Evolutionary conservation across 2,797 vertebrate genomes (phyloP), one percentile per base, ranked within the genome.

Genomic region (Chloroceryle inda): DNA sequence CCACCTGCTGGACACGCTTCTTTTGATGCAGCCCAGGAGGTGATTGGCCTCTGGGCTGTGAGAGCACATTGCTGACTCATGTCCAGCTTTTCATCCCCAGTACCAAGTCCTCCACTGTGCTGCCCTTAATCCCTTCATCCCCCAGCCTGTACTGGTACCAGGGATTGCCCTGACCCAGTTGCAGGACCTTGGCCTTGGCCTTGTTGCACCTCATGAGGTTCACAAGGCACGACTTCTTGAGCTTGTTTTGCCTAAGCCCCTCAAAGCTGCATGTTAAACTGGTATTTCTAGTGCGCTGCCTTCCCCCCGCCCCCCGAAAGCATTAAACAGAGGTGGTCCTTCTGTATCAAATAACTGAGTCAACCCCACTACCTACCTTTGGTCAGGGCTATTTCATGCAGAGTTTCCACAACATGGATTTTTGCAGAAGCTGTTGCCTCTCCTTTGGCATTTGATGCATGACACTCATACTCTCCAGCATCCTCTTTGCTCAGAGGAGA

Each of bases 401-500:
- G 81, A 78, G 98, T 97, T 77, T 98, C 97, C n/a, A 99, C 98
- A 90, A 99, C 98, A 0, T 99, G 98, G 72, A 99, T 99, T 80
- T 95, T 97, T 4, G 99, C 99, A 5, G 98, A 96, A 10, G 99
- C 99, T 1, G 99, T 98, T 33, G 98, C 98, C 80, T 99, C 98
- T 22, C 99, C 99, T 94, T 98, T 98, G 76, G 98, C 81, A 69
- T 99, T 99, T 73, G 97, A 95, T 31, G 99, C 99, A 1, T 99
- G 99, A 91, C 99, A 99, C 91, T 99, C 99, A 0, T 99, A 99
- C 4, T 98, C 98, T 37, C 99, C 99, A 27, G 97, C 98, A 37
- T 99, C 98, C 4, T 98, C 98, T 89, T 98, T 98, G 80, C 98
- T 99, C 84, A 99, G 97, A 68, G 99, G 99, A 27, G 98, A 99